phyloP scores from a whole-genome alignment of 1,140 invertebrate species.

The Magallana angulata region DNA sequence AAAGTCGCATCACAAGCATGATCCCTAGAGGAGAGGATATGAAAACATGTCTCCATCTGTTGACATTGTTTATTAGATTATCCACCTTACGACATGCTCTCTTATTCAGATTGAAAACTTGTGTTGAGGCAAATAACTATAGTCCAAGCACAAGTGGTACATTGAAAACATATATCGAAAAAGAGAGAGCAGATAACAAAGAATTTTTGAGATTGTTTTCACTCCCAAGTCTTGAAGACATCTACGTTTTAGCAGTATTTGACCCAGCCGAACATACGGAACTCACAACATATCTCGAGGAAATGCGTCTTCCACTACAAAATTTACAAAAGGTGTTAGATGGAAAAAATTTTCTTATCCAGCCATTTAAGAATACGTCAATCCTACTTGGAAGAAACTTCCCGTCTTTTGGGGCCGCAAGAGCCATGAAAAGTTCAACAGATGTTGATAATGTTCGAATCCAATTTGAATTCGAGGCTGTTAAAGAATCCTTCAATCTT shows the following conservation, averaged over 20 bases:
- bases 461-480: neutral
- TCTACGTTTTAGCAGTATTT: neutral
- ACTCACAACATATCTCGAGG: neutral
- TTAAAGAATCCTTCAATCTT: neutral
- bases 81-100: neutral
- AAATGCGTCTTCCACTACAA: neutral
- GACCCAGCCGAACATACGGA: neutral
- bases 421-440: neutral
- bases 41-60: neutral
- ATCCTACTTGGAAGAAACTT: neutral
- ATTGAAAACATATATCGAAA: neutral
- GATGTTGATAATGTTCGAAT: neutral
- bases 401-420: neutral
- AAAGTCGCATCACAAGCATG: neutral
- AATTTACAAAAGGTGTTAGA: neutral
- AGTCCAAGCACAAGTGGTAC: neutral
- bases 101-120: neutral
- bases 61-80: neutral
- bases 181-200: neutral
- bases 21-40: neutral
- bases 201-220: neutral
- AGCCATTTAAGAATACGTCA: neutral
- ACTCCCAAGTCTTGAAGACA: neutral
- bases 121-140: neutral
- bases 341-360: neutral